Percentiles rank a stretch among this genome's conserved stretches.
Evolutionary conservation across 2,888 invertebrate species (phyloP).

Genomic region (Dioctria linearis): DNA sequence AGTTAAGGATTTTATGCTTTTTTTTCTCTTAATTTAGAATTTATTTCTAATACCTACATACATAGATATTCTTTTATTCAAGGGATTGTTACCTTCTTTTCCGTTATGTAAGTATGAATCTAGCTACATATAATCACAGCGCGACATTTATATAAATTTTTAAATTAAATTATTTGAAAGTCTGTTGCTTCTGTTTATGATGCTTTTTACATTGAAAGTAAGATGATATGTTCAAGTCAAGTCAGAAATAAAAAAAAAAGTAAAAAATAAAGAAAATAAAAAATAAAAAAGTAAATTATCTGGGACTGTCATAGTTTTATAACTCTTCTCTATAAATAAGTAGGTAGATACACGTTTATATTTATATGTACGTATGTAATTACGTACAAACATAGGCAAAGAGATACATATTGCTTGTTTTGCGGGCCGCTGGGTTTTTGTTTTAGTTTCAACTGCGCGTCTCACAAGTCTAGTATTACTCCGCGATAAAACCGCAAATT

Average conservation of each 20-base stretch:
- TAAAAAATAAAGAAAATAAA: slow-evolving; percentile 12
- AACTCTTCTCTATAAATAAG: slow-evolving; percentile 44
- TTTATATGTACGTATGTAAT: no score
- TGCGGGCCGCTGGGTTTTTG: slow-evolving; percentile 55
- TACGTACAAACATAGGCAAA: not conserved
- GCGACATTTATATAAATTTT: not conserved
- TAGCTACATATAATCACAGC: no score
- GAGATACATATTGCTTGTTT: slow-evolving; percentile 30
- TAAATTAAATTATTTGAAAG: slow-evolving; percentile 19
- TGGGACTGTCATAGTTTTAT: slow-evolving; percentile 50
- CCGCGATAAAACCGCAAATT: slow-evolving; percentile 67
- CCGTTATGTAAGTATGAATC: no score
- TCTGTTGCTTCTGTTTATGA: slow-evolving; percentile 28
- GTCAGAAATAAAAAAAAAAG: slow-evolving; percentile 9
- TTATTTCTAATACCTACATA: no score
- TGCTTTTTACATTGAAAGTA: slow-evolving; percentile 6
- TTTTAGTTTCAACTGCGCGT: slow-evolving; percentile 56
- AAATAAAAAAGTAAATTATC: slow-evolving; percentile 20
- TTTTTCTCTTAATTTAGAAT: no score
- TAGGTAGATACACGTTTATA: slow-evolving; percentile 4
- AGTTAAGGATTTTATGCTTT: no score
- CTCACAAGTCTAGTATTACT: slow-evolving; percentile 66
- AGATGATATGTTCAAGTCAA: slow-evolving; percentile 35
- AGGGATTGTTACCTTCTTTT: no score
- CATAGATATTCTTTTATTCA: no score